Evolutionary conservation across 2,113 vertebrate genomes (phyloP), one percentile per base, ranked within the genome.

Genomic region (Malurus cyaneus): DNA sequence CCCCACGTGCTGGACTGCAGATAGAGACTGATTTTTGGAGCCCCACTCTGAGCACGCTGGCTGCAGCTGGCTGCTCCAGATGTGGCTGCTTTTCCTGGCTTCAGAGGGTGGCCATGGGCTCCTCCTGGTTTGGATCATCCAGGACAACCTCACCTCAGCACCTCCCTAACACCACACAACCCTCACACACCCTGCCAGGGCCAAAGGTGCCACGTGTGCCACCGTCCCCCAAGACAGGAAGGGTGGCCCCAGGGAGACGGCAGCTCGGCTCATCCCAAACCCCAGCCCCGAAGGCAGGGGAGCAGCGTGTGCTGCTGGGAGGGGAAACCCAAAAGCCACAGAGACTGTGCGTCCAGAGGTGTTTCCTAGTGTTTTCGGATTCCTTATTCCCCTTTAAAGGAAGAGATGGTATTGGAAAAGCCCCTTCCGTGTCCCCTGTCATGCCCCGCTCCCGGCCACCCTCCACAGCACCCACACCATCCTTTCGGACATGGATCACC

Each of bases 401-500:
- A 99, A 98, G 97, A 98, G 96, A 98, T 98, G 99, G 98, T 98
- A 98, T 98, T 99, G 97, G 96, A 93, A 96, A 98, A 98, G 98
- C 98, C 98, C 98, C 99, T 97, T 98, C 98, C 98, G 89, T 98
- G 98, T 98, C 98, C 98, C 99, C 97, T 98, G 98, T 98, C 98
- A 92, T 95, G 90, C 94, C 98, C 95, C 96, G 10, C 92, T 95
- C 96, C 97, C 96, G 0, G 95, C 97, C 97, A 96, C 94, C 96
- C 97, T 96, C 97, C 94, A 91, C 90, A 97, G 94, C 96, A 36
- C 97, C 97, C 82, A 96, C 98, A 97, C 97, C 97, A 71, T 98
- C 98, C 98, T 97, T 98, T 98, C 99, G 98, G 98, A 99, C 99
- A 98, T 99, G 98, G 99, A 98, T 99, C 99, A 98, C 99, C 99